Conservation (phyloP, 2,113 vertebrate species). For the Elaphurus davidianus region DNA sequence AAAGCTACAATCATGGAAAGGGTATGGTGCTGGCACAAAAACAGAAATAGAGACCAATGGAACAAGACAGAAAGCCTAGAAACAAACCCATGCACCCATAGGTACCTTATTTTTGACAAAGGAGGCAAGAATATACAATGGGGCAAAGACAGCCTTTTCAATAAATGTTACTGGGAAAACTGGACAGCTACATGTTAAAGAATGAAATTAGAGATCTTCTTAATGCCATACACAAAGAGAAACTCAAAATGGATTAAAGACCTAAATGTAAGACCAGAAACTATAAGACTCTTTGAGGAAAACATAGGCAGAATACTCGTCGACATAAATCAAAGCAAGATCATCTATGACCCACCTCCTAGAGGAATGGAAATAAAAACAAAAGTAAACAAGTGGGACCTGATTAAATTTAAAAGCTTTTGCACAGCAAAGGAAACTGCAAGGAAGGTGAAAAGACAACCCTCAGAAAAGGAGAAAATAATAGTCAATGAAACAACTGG, state of each 20-base stretch:
- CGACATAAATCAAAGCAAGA: background rate
- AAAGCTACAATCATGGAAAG: background rate
- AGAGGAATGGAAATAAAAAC: background rate
- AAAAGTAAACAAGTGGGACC: background rate
- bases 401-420: background rate
- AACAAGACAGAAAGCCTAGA: background rate
- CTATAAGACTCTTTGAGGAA: background rate
- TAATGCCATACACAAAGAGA: background rate
- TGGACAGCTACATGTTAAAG: background rate
- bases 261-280: background rate
- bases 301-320: background rate
- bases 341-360: background rate
- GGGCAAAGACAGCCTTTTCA: background rate
- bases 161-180: background rate
- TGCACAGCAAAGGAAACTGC: background rate
- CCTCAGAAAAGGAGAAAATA: background rate
- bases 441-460: background rate
- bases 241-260: background rate
- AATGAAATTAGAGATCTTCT: background rate
- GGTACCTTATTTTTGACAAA: background rate
- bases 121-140: background rate
- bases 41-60: background rate
- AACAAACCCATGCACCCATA: background rate
- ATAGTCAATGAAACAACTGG: background rate
- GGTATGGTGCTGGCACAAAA: background rate